phyloP scores from a whole-genome alignment of 2,888 invertebrate genomes.

The Thecocarcelia acutangulata region DNA sequence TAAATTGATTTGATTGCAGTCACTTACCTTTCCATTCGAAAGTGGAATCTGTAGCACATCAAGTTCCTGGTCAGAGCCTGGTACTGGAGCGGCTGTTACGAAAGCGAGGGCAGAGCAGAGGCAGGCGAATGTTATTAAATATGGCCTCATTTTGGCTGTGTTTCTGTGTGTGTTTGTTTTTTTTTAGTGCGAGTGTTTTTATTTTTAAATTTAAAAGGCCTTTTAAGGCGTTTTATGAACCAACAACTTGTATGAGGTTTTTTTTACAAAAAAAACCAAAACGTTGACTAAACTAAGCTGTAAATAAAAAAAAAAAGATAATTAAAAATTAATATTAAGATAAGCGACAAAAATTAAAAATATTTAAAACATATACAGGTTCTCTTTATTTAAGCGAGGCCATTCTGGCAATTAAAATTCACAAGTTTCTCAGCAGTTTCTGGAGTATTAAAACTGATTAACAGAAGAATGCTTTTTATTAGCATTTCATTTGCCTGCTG shows the following conservation, averaged over 20 bases:
- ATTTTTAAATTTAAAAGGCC: slow-evolving; percentile 4
- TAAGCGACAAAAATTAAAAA: slow-evolving; percentile 4
- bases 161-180: slow-evolving; percentile 45
- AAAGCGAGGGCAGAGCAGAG: slow-evolving; percentile 76
- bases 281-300: slow-evolving; percentile 70
- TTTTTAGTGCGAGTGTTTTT: slow-evolving; percentile 22
- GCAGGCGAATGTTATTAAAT: slow-evolving; percentile 73
- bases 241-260: slow-evolving; percentile 62
- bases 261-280: slow-evolving; percentile 62
- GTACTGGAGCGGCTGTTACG: slow-evolving; percentile 77
- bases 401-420: no score
- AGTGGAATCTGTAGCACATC: slow-evolving; percentile 81
- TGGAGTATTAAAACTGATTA: no score
- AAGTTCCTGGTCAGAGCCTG: slow-evolving; percentile 78
- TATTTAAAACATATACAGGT: neutral
- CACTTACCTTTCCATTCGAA: slow-evolving; percentile 81
- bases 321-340: slow-evolving; percentile 13
- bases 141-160: slow-evolving; percentile 75
- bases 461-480: no score
- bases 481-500: no score
- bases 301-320: slow-evolving; percentile 47
- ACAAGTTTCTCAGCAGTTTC: no score
- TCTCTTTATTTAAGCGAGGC: no score
- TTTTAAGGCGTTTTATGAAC: slow-evolving; percentile 58
- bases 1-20: neutral